Conservation (phyloP, 2,888 invertebrate genomes). For the Pterostichus madidus region DNA sequence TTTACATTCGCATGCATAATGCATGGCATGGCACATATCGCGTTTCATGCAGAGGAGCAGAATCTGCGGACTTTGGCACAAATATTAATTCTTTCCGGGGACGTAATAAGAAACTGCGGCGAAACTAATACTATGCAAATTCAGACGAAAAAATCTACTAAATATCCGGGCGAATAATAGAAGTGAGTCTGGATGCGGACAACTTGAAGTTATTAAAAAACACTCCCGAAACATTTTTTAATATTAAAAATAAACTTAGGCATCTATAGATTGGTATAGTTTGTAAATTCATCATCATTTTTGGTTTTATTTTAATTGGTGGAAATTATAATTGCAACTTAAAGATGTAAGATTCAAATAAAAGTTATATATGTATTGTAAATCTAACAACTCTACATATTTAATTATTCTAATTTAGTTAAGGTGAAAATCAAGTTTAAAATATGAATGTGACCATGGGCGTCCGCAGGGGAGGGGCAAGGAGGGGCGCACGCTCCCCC, state of each 20-base stretch:
- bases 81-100: constrained; percentile 36
- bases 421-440: too few relatives aligned
- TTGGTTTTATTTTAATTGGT: too few relatives aligned
- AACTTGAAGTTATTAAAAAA: constrained; percentile 37
- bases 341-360: too few relatives aligned
- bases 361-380: too few relatives aligned
- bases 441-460: too few relatives aligned
- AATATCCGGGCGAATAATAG: constrained; percentile 18
- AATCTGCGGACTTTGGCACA: constrained; percentile 8
- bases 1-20: constrained; percentile 59
- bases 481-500: too few relatives aligned
- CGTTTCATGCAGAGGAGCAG: neutral
- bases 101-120: constrained; percentile 38
- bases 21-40: constrained; percentile 56
- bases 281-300: too few relatives aligned
- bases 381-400: too few relatives aligned
- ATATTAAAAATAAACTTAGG: neutral
- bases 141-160: constrained; percentile 44
- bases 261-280: too few relatives aligned
- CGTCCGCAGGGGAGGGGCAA: too few relatives aligned
- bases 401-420: too few relatives aligned
- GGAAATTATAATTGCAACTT: too few relatives aligned
- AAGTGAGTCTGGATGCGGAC: neutral
- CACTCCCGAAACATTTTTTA: neutral
- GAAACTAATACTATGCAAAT: constrained; percentile 62